A percentile compares a stretch with the other conserved stretches of the same genome.
Conservation (phyloP, 2,888 invertebrate species). For the Perithous albicinctus region DNA sequence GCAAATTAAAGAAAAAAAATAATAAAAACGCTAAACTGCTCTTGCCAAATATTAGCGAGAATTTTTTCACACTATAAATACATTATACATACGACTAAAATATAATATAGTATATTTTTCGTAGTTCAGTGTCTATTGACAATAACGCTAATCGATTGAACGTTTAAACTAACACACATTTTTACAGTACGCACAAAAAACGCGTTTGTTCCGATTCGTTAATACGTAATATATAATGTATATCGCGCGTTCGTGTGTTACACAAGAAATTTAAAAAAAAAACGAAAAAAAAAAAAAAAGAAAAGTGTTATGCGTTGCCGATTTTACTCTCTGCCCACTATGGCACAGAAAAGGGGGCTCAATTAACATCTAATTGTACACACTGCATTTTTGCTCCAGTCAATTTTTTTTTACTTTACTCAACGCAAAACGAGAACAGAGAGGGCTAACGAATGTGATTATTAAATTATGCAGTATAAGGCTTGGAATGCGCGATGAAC, state of each 20-base stretch:
- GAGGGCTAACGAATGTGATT: conserved; percentile 5
- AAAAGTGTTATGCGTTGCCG: not conserved
- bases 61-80: conserved; percentile 58
- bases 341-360: not conserved
- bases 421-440: not conserved
- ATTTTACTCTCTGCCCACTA: conserved; percentile 4
- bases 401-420: conserved; percentile 25
- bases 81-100: conserved; percentile 24
- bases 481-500: not conserved
- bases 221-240: conserved; percentile 7
- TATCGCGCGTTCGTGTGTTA: not conserved
- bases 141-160: conserved; percentile 72
- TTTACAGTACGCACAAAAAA: conserved; percentile 19
- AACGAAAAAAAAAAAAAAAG: no score
- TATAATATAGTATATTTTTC: conserved; percentile 71
- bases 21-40: conserved; percentile 62
- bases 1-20: conserved; percentile 21
- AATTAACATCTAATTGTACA: conserved; percentile 10
- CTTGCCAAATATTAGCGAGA: conserved; percentile 69
- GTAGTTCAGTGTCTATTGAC: conserved; percentile 76
- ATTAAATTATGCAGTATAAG: conserved; percentile 28
- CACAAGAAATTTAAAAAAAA: not conserved
- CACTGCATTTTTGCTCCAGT: no score
- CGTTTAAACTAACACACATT: conserved; percentile 69
- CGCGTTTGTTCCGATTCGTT: conserved; percentile 28